Evolutionary conservation across 2,113 vertebrate species (phyloP).

Genomic region (Labeo catla): DNA sequence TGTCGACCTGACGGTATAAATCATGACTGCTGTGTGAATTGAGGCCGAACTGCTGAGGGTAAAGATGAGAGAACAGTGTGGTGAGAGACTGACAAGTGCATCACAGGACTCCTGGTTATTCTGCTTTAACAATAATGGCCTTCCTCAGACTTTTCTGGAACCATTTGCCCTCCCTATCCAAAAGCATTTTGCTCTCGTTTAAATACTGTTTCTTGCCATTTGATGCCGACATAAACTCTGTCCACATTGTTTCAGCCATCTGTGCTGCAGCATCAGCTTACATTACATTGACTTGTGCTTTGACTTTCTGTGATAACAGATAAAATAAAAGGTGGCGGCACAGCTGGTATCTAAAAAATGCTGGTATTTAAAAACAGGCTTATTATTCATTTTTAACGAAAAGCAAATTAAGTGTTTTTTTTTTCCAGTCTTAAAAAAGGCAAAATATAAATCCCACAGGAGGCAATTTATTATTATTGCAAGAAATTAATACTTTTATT

Average conservation of each 20-base stretch:
- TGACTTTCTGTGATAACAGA: background rate
- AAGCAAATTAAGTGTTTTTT: background rate
- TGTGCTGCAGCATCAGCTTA: background rate
- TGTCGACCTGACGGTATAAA: conserved; percentile 5
- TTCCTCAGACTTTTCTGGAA: conserved; percentile 1
- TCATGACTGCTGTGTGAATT: conserved; percentile 36
- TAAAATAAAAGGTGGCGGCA: background rate
- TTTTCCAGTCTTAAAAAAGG: background rate
- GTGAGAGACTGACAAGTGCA: background rate
- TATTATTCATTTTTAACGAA: background rate
- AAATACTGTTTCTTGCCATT: background rate
- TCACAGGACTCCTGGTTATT: background rate
- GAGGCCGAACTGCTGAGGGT: background rate
- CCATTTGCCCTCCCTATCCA: background rate
- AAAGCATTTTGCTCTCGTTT: background rate
- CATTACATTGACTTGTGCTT: background rate
- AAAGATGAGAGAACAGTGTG: background rate
- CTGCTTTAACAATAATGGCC: background rate
- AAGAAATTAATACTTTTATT: background rate
- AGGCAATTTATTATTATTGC: too few species aligned
- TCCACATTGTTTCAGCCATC: background rate
- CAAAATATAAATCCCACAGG: background rate
- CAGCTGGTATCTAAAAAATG: background rate
- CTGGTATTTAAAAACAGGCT: background rate
- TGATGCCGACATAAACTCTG: background rate